Percentiles rank a stretch among this genome's conserved stretches.
phyloP scores from a whole-genome alignment of 1,140 invertebrate genomes.

The Sitophilus oryzae region DNA sequence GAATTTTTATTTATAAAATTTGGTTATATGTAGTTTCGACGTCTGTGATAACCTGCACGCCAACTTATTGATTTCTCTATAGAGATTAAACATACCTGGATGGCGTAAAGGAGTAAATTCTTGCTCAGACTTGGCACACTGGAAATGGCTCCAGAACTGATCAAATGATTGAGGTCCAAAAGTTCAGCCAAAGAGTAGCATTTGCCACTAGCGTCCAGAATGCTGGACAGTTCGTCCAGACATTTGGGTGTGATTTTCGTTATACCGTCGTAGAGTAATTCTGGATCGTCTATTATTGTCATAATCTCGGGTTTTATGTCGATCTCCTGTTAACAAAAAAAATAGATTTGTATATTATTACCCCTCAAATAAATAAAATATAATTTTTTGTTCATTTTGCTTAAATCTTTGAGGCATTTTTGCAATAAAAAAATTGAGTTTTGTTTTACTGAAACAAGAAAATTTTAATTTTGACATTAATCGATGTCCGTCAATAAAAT shows the following conservation, averaged over 20 bases:
- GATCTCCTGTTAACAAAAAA: constrained; percentile 19
- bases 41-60: neutral
- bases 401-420: too few relatives aligned
- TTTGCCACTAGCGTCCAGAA: constrained; percentile 32
- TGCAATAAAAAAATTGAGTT: too few relatives aligned
- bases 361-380: neutral
- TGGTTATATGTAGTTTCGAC: too few relatives aligned
- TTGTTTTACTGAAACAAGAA: neutral
- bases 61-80: neutral
- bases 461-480: too few relatives aligned
- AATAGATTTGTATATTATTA: neutral
- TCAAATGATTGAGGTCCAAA: constrained; percentile 32
- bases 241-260: constrained; percentile 25
- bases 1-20: too few relatives aligned
- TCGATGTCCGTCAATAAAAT: too few relatives aligned
- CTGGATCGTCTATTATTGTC: constrained; percentile 22
- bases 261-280: constrained; percentile 22
- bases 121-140: constrained; percentile 26
- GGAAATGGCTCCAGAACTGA: constrained; percentile 23
- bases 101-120: constrained; percentile 27
- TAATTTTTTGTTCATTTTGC: neutral
- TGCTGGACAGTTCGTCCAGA: constrained; percentile 29
- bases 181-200: constrained; percentile 32
- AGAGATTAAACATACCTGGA: constrained; percentile 28
- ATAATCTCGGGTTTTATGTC: constrained; percentile 21